Base-by-base conservation (phyloP, 1,140 invertebrate species). In the Steinernema feltiae region DNA sequence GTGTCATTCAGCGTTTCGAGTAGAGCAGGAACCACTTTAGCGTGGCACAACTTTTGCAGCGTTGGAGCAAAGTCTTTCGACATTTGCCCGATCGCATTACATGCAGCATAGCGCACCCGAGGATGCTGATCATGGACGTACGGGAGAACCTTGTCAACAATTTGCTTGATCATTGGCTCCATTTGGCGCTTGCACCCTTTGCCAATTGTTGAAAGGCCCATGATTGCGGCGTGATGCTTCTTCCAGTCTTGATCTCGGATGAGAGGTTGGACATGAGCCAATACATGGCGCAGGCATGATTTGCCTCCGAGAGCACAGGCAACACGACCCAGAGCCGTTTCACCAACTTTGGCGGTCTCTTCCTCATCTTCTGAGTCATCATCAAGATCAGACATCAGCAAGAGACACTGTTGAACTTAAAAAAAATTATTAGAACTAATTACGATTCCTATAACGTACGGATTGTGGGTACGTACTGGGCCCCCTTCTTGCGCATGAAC, bases 141-240 rank as follows among this genome's bases (percentile, higher is more conserved):
- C 76, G 91, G 92, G 32, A 97, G 89, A 17, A 98, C 86, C 32
- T 92, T 93, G 74, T 92, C 91, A 86, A 98, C 92, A 72, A 99
- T 93, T 87, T 94, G 91, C 73, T 91, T 90, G 1, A 99, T 89
- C 88, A 97, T 91, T 48, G 90, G 88, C 87, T 97, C 94, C 97
- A 99, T 99, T 87, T 97, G 94, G 87, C 95, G 94, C 85, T 96
- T 93, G 84, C 95, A 98, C 18, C 97, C 97, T 89, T 99, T 97
- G 0, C 97, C 97, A 73, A 97, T 93, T 3, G 95, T 94, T 17
- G 96, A 98, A 29, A 99, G 92, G 1, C 97, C 96, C 95, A 98
- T 99, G 21, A 99, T 90, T 18, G 94, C 97, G 69, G 95, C 96
- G 87, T 98, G 93, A 30, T 96, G 89, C 81, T 87, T 87, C 63